Evolutionary conservation across 1,140 invertebrate species (phyloP).

Genomic region (Dinoponera quadriceps): DNA sequence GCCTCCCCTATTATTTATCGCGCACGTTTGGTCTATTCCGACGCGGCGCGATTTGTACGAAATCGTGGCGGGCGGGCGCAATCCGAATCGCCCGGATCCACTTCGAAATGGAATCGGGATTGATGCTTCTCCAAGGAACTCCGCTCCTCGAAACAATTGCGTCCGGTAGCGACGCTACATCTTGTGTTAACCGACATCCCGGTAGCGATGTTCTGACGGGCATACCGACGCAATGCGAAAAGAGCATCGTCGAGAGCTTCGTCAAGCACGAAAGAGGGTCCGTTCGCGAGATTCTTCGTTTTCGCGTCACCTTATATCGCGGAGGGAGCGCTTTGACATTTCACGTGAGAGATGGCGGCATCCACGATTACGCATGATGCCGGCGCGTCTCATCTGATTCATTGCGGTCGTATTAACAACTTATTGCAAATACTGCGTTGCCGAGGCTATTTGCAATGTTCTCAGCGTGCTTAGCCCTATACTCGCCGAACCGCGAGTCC

Average conservation of each 20-base stretch:
- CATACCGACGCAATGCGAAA: constrained; percentile 1
- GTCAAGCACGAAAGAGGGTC: neutral
- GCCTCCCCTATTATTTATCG: constrained; percentile 62
- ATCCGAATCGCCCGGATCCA: neutral
- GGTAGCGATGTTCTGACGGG: neutral
- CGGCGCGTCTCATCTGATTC: neutral
- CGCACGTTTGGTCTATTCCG: neutral
- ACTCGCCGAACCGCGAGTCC: neutral
- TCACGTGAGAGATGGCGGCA: constrained; percentile 15
- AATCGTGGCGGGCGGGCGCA: constrained; percentile 25
- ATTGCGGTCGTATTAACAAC: constrained; percentile 30
- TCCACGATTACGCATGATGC: neutral
- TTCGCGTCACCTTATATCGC: neutral
- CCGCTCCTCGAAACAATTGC: constrained; percentile 4
- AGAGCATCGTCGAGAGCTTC: neutral
- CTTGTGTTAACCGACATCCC: neutral
- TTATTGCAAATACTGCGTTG: constrained; percentile 26
- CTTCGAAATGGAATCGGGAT: constrained; percentile 53
- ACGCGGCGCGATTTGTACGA: constrained; percentile 27
- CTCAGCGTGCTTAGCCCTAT: constrained; percentile 1
- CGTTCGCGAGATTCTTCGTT: neutral
- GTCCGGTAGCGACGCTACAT: constrained; percentile 6
- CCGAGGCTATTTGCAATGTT: neutral
- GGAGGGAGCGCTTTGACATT: neutral
- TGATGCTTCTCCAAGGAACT: constrained; percentile 59